A percentile compares a stretch with the other conserved stretches of the same genome.
Evolutionary conservation across 2,797 vertebrate species (phyloP).

Genomic region (Heteromormyrus szaboi): DNA sequence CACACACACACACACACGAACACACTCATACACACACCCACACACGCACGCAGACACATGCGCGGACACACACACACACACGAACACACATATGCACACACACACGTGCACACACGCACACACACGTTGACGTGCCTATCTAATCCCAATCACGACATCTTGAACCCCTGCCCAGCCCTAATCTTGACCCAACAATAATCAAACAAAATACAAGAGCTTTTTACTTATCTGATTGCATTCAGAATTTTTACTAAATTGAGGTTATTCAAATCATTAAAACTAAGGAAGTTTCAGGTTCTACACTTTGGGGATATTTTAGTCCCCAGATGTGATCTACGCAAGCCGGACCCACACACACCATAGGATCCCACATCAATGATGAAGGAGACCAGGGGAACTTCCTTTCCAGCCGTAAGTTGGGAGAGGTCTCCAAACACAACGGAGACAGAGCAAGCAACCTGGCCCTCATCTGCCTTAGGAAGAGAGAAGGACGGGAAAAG

Average conservation of each 20-base stretch:
- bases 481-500: constrained; percentile 43
- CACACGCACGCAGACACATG: accelerated
- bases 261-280: neutral
- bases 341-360: constrained; percentile 39
- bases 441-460: constrained; percentile 34
- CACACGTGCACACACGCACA: neutral
- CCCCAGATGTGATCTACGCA: neutral
- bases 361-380: constrained; percentile 75
- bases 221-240: neutral
- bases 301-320: neutral
- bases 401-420: constrained; percentile 67
- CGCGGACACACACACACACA: too few species aligned
- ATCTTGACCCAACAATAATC: neutral
- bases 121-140: neutral
- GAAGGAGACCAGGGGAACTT: constrained; percentile 79
- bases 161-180: neutral
- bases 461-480: constrained; percentile 29
- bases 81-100: neutral
- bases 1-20: too few species aligned
- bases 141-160: neutral
- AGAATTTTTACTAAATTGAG: neutral
- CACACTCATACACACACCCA: too few species aligned
- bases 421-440: constrained; percentile 71
- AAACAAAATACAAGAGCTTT: neutral
- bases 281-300: neutral